These are phyloP conservation scores for Ptilorrhoa leucosticta DNA, from an alignment of 2,113 vertebrate species.

Conservation along the genomic window DNA sequence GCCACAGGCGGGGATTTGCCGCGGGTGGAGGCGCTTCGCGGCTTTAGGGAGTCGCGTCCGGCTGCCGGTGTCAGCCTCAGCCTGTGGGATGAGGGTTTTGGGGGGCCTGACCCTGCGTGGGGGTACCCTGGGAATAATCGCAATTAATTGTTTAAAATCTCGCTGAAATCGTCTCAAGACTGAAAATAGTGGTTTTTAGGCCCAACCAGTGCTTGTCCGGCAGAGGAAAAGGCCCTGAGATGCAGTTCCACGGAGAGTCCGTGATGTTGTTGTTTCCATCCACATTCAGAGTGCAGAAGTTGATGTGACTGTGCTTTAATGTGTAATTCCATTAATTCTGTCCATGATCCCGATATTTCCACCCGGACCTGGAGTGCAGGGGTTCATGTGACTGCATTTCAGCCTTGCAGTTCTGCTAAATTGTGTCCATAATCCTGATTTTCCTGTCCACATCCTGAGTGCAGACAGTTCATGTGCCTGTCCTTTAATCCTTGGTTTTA, in stretches of 20 bases:
- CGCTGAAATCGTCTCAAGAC: background rate
- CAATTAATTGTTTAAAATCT: fast-evolving
- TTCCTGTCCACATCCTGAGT: background rate
- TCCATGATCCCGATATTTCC: fast-evolving
- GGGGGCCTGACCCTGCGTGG: fast-evolving
- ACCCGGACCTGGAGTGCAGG: background rate
- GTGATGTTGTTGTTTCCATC: background rate
- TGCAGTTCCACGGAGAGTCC: fast-evolving
- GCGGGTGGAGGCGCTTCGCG: background rate
- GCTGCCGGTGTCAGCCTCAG: background rate
- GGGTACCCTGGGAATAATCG: no score
- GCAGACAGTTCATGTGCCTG: fast-evolving
- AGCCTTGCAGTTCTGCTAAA: fast-evolving
- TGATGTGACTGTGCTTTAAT: background rate
- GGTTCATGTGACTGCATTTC: fast-evolving
- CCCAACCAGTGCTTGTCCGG: fast-evolving
- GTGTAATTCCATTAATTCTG: background rate
- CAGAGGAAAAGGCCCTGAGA: fast-evolving
- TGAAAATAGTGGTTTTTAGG: background rate
- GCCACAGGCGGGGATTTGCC: background rate
- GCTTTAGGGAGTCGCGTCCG: fast-evolving
- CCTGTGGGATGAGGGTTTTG: background rate
- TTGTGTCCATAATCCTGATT: background rate
- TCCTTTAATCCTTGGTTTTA: fast-evolving
- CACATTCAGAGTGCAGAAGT: fast-evolving